These are phyloP conservation scores for Cathartes aura DNA, from an alignment of 2,113 vertebrate species.

Conservation along the genomic window DNA sequence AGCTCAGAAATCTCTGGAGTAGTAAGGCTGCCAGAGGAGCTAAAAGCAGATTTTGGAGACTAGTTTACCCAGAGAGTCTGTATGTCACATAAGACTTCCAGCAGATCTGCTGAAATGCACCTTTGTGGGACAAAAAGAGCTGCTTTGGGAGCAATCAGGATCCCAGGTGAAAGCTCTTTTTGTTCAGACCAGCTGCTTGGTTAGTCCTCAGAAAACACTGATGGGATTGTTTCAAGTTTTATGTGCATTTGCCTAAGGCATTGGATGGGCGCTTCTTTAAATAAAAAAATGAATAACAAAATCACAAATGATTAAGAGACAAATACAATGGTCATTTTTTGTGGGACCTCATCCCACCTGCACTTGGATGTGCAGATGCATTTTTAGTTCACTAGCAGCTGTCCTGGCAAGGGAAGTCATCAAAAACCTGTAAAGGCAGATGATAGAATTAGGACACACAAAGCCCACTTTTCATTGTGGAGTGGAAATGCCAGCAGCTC, in stretches of 20 bases:
- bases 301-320: background rate
- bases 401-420: background rate
- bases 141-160: slow-evolving; percentile 6
- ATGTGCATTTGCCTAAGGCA: background rate
- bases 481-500: background rate
- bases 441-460: background rate
- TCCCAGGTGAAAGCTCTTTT: background rate
- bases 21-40: slow-evolving; percentile 29
- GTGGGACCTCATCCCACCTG: background rate
- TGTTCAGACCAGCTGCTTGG: slow-evolving; percentile 45
- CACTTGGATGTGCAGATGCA: accelerated
- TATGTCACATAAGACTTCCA: slow-evolving; percentile 52
- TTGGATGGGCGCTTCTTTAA: background rate
- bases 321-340: background rate
- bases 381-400: background rate
- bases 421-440: background rate
- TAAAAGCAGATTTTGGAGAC: slow-evolving; percentile 32
- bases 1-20: slow-evolving; percentile 37
- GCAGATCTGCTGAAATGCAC: slow-evolving; percentile 31
- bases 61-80: background rate
- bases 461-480: background rate
- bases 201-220: slow-evolving; percentile 19
- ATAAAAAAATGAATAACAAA: background rate
- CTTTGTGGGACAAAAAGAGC: background rate
- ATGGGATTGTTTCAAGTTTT: background rate